Percentiles rank a stretch among this genome's conserved stretches.
phyloP scores from a whole-genome alignment of 2,113 vertebrate genomes.

The Apistogramma diplotaenia region DNA sequence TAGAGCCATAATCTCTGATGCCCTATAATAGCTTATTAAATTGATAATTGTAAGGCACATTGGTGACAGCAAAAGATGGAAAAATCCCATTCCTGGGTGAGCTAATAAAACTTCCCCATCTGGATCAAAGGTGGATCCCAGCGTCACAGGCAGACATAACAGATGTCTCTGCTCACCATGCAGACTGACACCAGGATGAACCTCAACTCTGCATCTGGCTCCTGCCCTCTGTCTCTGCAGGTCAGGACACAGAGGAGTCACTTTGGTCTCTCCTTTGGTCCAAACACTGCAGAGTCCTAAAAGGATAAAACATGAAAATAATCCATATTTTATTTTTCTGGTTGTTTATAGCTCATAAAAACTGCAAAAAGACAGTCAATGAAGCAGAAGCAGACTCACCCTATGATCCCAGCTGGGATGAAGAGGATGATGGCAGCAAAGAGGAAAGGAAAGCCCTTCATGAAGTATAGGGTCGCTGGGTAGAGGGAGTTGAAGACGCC shows the following conservation, averaged over 20 bases:
- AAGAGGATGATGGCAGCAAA: conserved; percentile 86
- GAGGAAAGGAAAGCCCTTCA: conserved; percentile 94
- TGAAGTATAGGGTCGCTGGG: conserved; percentile 86
- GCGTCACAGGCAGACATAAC: background rate
- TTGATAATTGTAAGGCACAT: background rate
- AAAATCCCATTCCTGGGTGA: background rate
- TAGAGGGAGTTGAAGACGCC: conserved; percentile 90
- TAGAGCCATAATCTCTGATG: background rate
- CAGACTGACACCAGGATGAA: background rate
- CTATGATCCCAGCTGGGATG: conserved; percentile 84
- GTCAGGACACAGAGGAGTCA: conserved; percentile 46
- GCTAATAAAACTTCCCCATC: background rate
- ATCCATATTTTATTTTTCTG: background rate
- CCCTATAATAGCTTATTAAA: background rate
- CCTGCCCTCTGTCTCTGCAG: background rate
- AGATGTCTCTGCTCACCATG: background rate
- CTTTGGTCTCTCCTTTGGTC: conserved; percentile 56
- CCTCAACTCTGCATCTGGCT: background rate
- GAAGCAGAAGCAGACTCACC: conserved; percentile 76
- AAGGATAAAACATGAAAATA: background rate
- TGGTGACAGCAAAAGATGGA: background rate
- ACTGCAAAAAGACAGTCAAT: background rate
- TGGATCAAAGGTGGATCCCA: background rate
- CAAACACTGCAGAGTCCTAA: conserved; percentile 77
- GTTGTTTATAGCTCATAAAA: background rate